Conservation (phyloP, 2,797 vertebrate species). For the Vipera latastei region DNA sequence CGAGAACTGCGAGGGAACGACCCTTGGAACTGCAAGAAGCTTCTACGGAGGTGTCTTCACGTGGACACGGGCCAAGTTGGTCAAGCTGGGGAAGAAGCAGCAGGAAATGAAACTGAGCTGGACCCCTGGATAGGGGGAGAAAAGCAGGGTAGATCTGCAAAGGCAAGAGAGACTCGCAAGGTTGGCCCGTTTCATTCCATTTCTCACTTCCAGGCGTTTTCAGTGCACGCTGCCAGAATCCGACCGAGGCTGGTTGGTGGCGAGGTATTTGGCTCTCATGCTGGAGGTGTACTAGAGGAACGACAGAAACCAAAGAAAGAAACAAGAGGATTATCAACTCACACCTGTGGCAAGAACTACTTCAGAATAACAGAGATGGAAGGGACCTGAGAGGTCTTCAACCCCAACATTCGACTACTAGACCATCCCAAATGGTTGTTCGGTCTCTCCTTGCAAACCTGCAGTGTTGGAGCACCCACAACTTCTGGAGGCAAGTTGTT, state of each 20-base stretch:
- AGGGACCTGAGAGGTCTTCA: background rate
- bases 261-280: conserved; percentile 99
- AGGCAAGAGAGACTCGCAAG: conserved; percentile 58
- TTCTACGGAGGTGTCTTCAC: conserved; percentile 35
- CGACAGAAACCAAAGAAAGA: conserved; percentile 49
- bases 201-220: conserved; percentile 44
- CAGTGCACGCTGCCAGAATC: conserved; percentile 84
- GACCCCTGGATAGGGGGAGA: conserved; percentile 57
- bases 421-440: background rate
- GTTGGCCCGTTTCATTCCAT: conserved; percentile 69
- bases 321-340: conserved; percentile 37
- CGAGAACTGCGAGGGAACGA: conserved; percentile 10
- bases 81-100: conserved; percentile 45
- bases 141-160: conserved; percentile 54
- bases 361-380: background rate
- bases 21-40: conserved; percentile 44
- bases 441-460: accelerated
- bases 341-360: conserved; percentile 6
- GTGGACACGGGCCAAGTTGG: conserved; percentile 35
- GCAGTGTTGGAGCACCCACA: background rate
- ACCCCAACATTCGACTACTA: background rate
- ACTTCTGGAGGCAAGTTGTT: background rate
- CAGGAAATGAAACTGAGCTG: conserved; percentile 71
- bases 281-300: conserved; percentile 94
- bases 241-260: conserved; percentile 86